Percentiles rank a stretch among this genome's conserved stretches.
phyloP scores from a whole-genome alignment of 2,797 vertebrate species.

The Melanotaenia maccullochi region DNA sequence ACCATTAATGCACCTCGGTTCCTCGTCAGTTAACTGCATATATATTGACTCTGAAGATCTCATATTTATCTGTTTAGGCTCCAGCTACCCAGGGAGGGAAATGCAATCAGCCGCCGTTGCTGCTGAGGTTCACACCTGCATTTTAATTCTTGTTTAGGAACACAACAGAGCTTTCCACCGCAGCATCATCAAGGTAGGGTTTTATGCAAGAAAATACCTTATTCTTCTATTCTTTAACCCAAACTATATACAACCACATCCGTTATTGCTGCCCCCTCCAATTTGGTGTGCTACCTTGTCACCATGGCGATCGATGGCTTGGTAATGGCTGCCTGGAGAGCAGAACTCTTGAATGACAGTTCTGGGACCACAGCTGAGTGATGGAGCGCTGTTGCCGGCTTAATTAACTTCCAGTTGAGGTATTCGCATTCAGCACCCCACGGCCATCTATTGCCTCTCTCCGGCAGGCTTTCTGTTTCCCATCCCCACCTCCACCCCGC shows the following conservation, averaged over 20 bases:
- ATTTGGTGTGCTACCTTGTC: constrained; percentile 66
- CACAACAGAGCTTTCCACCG: background rate
- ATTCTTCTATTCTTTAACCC: background rate
- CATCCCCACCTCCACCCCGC: constrained; percentile 24
- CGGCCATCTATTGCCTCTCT: background rate
- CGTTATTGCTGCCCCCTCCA: constrained; percentile 47
- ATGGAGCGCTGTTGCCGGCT: constrained; percentile 70
- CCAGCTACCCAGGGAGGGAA: constrained; percentile 63
- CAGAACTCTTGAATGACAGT: constrained; percentile 72
- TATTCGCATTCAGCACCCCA: constrained; percentile 58
- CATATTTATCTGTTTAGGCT: constrained; percentile 76
- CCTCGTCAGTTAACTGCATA: constrained; percentile 75
- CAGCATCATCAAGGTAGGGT: constrained; percentile 13
- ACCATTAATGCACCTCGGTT: constrained; percentile 58
- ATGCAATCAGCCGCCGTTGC: constrained; percentile 75
- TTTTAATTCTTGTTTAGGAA: constrained; percentile 73
- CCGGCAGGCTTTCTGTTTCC: constrained; percentile 5
- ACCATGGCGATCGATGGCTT: constrained; percentile 67
- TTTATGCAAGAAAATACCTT: constrained; percentile 10
- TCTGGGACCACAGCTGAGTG: constrained; percentile 67
- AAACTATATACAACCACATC: constrained; percentile 1
- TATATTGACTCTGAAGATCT: constrained; percentile 81
- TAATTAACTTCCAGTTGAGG: constrained; percentile 81
- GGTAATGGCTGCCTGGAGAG: constrained; percentile 78
- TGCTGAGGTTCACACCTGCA: constrained; percentile 75